Evolutionary conservation across 2,113 vertebrate species (phyloP).

Genomic region (Eptatretus burgeri): DNA sequence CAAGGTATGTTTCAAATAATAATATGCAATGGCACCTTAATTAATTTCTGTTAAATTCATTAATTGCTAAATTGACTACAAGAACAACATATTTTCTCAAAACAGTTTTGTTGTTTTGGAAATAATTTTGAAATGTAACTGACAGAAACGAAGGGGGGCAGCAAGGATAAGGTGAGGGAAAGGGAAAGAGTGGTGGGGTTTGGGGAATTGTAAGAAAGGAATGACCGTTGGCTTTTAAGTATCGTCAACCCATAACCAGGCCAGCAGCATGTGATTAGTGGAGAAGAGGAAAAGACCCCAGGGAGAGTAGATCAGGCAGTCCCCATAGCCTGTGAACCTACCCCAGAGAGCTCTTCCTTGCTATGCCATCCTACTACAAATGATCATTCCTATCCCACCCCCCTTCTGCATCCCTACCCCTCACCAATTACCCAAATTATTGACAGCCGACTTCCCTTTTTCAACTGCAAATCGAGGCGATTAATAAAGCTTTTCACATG

Average conservation of each 20-base stretch:
- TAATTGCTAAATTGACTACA: too few species aligned
- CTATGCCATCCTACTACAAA: too few species aligned
- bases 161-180: slow-evolving; percentile 28
- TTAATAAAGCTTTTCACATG: slow-evolving; percentile 99
- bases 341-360: background rate
- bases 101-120: too few species aligned
- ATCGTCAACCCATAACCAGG: slow-evolving; percentile 9
- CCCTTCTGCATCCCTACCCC: slow-evolving; percentile 8
- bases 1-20: too few species aligned
- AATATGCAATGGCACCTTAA: too few species aligned
- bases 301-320: slow-evolving; percentile 5
- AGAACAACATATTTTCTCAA: too few species aligned
- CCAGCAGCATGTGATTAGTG: too few species aligned
- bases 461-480: slow-evolving; percentile 99
- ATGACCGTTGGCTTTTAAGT: slow-evolving; percentile 52
- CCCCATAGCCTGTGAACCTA: background rate
- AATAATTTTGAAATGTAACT: too few species aligned
- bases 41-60: too few species aligned
- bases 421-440: slow-evolving; percentile 99
- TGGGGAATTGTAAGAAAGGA: slow-evolving; percentile 47
- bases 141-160: slow-evolving; percentile 30
- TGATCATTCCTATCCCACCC: too few species aligned
- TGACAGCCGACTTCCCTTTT: slow-evolving; percentile 99
- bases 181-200: slow-evolving; percentile 69
- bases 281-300: too few species aligned